Base-by-base conservation (phyloP, 2,888 invertebrate genomes). In the Petrophora chlorosata region DNA sequence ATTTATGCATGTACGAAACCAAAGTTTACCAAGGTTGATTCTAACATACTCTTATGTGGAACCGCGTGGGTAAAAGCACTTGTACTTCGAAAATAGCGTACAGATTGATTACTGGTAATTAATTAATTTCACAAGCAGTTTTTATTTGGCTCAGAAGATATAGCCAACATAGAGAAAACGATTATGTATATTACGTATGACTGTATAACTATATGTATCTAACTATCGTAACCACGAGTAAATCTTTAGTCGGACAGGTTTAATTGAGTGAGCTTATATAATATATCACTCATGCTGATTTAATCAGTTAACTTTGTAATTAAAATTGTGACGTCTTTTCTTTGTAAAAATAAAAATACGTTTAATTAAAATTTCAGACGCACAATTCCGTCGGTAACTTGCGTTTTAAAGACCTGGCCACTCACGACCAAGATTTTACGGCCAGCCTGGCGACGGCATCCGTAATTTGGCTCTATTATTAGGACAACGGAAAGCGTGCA, bases 381-480 rank as follows among this genome's bases (percentile, higher is more conserved):
- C 60, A 58, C 58, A 49, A 53, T 54, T 50, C 23, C 46, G 53
- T 38, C 49, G 32, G 19, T 30, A 9, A 34, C 26, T n/a, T 16
- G 17, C 34, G 15, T 56, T 52, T 58, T 40, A 53, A 48, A 46
- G 42, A 36, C 44, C 47, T 42, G 34, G 39, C 13, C 45, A 47
- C 54, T 61, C 58, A 61, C 60, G 58, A 58, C 33, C 19, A 30
- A 52, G 38, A 49, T 50, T 61, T 60, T 58, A 61, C 53, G 56
- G 40, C 50, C 32, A 47, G 52, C 32, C 38, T 48, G 51, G 39
- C 46, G 52, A 43, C 51, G 55, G 56, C 53, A 52, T 61, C 55
- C 53, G 53, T 52, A 56, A 58, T 60, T 56, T 49, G 49, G 42
- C 34, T 28, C 39, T 47, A 49, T 43, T 53, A 49, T 56, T 34